Evolutionary conservation across 2,797 vertebrate genomes (phyloP).

Genomic region (Tachyglossus aculeatus): DNA sequence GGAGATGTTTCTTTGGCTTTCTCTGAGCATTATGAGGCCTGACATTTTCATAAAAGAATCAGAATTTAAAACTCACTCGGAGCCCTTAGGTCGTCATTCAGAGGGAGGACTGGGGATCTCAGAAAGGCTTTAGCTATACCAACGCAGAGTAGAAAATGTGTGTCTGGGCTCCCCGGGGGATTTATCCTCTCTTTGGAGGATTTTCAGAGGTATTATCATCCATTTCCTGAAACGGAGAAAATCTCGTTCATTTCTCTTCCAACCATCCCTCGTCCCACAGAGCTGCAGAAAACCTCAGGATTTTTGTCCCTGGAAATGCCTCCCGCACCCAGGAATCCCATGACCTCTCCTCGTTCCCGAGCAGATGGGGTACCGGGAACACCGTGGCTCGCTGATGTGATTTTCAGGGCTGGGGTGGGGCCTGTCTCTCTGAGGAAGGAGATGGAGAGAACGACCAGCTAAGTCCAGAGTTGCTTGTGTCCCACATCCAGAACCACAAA

Average conservation of each 20-base stretch:
- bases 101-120: slow-evolving; percentile 18
- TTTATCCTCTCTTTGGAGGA: slow-evolving; percentile 28
- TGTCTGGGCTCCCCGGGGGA: slow-evolving; percentile 14
- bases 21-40: slow-evolving; percentile 35
- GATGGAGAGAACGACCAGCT: too few species aligned
- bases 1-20: not conserved
- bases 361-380: too few species aligned
- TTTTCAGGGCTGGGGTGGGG: too few species aligned
- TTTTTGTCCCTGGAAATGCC: too few species aligned
- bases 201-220: not conserved
- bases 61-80: slow-evolving; percentile 20
- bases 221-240: not conserved
- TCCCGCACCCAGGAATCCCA: too few species aligned
- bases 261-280: too few species aligned
- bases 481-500: too few species aligned
- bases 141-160: not conserved
- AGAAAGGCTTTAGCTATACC: slow-evolving; percentile 32
- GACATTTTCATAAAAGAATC: slow-evolving; percentile 27
- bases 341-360: too few species aligned
- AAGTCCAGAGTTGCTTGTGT: too few species aligned
- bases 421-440: too few species aligned
- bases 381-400: too few species aligned
- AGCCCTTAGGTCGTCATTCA: slow-evolving; percentile 13
- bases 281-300: too few species aligned
- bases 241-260: slow-evolving; percentile 2